Percentiles rank a stretch among this genome's conserved stretches.
Conservation (phyloP, 2,797 vertebrate genomes). For the Semotilus atromaculatus region DNA sequence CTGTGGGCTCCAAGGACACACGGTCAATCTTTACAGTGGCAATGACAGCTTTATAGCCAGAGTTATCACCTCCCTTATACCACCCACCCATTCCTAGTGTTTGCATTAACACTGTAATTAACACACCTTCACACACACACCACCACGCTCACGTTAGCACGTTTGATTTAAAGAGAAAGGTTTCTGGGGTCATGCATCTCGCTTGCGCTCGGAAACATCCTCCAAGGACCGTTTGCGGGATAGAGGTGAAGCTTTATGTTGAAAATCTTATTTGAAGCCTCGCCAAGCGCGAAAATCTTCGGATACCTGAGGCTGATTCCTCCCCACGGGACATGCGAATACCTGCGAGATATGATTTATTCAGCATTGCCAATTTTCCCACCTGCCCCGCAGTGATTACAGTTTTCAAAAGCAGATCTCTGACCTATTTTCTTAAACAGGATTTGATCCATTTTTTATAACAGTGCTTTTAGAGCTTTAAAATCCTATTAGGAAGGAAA, state of each 20-base stretch:
- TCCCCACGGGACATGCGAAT: conserved; percentile 29
- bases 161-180: conserved; percentile 57
- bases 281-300: conserved; percentile 57
- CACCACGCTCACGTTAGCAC: conserved; percentile 60
- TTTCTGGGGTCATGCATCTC: conserved; percentile 45
- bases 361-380: conserved; percentile 71
- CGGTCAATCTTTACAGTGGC: conserved; percentile 76
- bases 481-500: conserved; percentile 27
- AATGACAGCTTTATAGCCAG: conserved; percentile 74
- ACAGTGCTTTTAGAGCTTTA: conserved; percentile 40
- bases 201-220: conserved; percentile 47
- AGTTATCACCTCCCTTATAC: conserved; percentile 66
- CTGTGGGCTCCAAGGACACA: conserved; percentile 71
- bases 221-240: conserved; percentile 53
- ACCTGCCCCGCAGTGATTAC: conserved; percentile 43
- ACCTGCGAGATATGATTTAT: conserved; percentile 78
- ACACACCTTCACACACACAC: conserved; percentile 65
- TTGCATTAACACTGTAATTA: conserved; percentile 75
- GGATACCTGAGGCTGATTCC: conserved; percentile 41
- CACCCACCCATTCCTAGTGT: conserved; percentile 58
- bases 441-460: conserved; percentile 58
- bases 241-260: conserved; percentile 69
- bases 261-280: conserved; percentile 71
- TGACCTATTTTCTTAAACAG: conserved; percentile 69
- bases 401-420: conserved; percentile 65